Base-by-base conservation (phyloP, 2,797 vertebrate genomes). In the Poeciliopsis paucimaculata region DNA sequence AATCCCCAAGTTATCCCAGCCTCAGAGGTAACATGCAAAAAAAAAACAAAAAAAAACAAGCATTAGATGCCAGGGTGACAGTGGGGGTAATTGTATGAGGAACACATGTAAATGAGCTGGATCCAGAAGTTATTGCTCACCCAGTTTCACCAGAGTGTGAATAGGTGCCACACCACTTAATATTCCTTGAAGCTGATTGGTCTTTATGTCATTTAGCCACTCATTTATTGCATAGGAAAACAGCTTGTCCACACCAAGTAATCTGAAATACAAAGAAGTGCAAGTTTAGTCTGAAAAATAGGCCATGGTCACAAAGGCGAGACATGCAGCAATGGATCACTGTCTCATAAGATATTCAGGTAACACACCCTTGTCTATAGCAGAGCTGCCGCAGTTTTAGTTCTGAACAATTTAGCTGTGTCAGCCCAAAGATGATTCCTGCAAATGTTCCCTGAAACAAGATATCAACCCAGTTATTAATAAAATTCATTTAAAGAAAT, bases 141-240 rank as follows among this genome's bases (percentile, higher is more conserved):
- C 98, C 87, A 99, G 90, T 45, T 99, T 98, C 5, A 99, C 97
- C 68, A 99, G 91, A 0, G 98, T 99, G 93, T 99, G 98, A 95
- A 99, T 98, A 15, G 98, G 98, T 2, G 98, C 98, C n/a, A 99
- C 98, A 13, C 98, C 98, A 84, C 98, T 98, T 86, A 99, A 90
- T 77, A 99, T 95, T 82, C 98, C 98, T 3, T 98, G 98, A 8
- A 99, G 95, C 90, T 99, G 98, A 87, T 98, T 99, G 94, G 98
- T 99, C 95, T 97, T 98, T 83, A 99, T 99, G 94, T 99, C 98
- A 76, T 96, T 98, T 39, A 99, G 95, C 98, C 98, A 99, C 81
- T 99, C 98, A 3, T 96, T 97, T 87, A 99, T 95, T 73, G 97
- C 98, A 86, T 99, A 99, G 28, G 98, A 97, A 89, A 99, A 97